Percentiles rank a stretch among this genome's conserved stretches.
Evolutionary conservation across 2,888 invertebrate genomes (phyloP).

Genomic region (Drosophila rellima): DNA sequence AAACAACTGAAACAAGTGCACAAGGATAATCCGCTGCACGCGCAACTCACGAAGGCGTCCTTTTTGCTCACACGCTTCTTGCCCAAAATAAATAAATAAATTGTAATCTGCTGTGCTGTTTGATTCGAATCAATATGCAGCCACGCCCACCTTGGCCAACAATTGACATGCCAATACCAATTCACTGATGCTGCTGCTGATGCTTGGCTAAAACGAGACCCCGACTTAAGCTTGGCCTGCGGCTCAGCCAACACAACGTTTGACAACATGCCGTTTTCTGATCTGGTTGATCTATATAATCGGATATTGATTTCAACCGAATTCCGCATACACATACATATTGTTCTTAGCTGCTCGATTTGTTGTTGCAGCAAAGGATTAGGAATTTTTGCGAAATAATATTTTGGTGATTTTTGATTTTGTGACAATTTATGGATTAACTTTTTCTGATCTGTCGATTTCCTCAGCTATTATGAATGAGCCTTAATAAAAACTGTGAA

Average conservation of each 20-base stretch:
- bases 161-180: constrained; percentile 13
- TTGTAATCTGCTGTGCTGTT: constrained; percentile 78
- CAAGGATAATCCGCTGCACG: constrained; percentile 75
- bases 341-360: constrained; percentile 7
- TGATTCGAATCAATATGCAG: constrained; percentile 79
- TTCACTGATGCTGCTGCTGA: constrained; percentile 5
- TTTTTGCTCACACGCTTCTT: constrained; percentile 41
- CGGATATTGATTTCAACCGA: constrained; percentile 80
- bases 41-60: constrained; percentile 59
- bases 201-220: constrained; percentile 16
- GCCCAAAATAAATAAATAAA: constrained; percentile 75
- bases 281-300: constrained; percentile 77
- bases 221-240: constrained; percentile 58
- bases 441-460: constrained; percentile 63
- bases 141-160: constrained; percentile 65
- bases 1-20: constrained; percentile 63
- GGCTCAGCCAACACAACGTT: constrained; percentile 74
- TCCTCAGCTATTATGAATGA: constrained; percentile 58
- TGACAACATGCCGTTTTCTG: constrained; percentile 77
- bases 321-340: constrained; percentile 27
- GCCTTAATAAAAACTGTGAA: constrained; percentile 5
- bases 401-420: constrained; percentile 81
- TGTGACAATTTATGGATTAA: constrained; percentile 79
- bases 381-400: constrained; percentile 68
- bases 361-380: constrained; percentile 46